A percentile compares a stretch with the other conserved stretches of the same genome.
Conservation (phyloP, 1,140 invertebrate species). For the Anagrus nilaparvatae region DNA sequence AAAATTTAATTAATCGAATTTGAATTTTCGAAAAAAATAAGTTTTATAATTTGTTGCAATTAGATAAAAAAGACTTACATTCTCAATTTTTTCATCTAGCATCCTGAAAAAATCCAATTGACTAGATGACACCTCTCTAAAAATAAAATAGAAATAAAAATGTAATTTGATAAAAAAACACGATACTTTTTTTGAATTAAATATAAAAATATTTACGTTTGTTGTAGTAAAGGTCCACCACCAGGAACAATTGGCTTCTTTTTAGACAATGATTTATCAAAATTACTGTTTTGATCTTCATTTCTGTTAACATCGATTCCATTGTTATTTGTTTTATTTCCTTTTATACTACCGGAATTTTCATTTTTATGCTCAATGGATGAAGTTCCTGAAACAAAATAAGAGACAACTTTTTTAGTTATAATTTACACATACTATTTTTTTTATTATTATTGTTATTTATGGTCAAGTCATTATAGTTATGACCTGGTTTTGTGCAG, state of each 20-base stretch:
- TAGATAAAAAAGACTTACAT: slow-evolving; percentile 46
- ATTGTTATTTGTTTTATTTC: slow-evolving; percentile 39
- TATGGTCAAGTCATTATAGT: no score
- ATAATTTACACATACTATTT: no score
- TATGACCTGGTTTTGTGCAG: no score
- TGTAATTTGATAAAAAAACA: no score
- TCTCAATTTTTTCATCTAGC: slow-evolving; percentile 83
- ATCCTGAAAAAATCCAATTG: slow-evolving; percentile 84
- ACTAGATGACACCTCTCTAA: slow-evolving; percentile 73
- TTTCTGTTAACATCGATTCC: slow-evolving; percentile 36
- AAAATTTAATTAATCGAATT: slow-evolving; percentile 2
- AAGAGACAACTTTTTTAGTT: no score
- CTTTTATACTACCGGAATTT: slow-evolving; percentile 31
- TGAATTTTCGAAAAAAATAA: no score
- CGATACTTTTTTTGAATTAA: no score
- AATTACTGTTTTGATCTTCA: slow-evolving; percentile 33
- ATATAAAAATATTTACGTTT: slow-evolving; percentile 41
- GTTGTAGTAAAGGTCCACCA: slow-evolving; percentile 41
- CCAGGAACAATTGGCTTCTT: slow-evolving; percentile 33
- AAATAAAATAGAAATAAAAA: slow-evolving; percentile 37
- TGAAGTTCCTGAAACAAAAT: slow-evolving; percentile 27
- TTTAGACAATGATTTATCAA: slow-evolving; percentile 31
- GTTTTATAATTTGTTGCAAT: background rate
- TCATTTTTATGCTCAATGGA: slow-evolving; percentile 39
- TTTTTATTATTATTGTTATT: no score